Evolutionary conservation across 2,113 vertebrate species (phyloP).

Genomic region (Macquaria ambigua): DNA sequence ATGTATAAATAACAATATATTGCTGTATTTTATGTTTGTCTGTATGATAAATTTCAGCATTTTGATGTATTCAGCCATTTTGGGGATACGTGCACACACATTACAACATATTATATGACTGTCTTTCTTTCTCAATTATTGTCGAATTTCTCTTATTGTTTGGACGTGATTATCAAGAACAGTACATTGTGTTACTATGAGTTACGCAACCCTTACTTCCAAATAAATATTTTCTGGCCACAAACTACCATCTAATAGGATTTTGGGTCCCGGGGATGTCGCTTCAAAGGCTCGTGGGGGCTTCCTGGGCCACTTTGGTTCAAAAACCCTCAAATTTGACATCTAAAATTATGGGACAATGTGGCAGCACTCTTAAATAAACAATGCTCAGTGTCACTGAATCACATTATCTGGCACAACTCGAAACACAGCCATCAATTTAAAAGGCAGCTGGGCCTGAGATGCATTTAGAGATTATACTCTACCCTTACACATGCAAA

Average conservation of each 20-base stretch:
- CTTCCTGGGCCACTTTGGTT: not conserved
- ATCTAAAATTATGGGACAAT: not conserved
- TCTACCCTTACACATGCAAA: not conserved
- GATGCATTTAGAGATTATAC: slow-evolving; percentile 2
- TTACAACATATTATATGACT: not conserved
- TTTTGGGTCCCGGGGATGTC: not conserved
- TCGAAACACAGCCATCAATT: not conserved
- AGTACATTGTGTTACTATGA: not conserved
- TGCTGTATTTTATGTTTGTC: not conserved
- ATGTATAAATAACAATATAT: not conserved
- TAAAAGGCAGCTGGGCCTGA: not conserved
- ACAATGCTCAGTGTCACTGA: not conserved
- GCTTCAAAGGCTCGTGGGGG: not conserved
- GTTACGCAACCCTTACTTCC: not conserved
- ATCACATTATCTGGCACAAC: not conserved
- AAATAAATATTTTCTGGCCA: not conserved
- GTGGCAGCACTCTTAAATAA: too few relatives aligned
- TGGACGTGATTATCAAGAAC: not conserved
- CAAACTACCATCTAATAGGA: too few relatives aligned
- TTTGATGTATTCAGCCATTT: not conserved
- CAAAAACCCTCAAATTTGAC: not conserved
- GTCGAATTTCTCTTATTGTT: not conserved
- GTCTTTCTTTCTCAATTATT: not conserved
- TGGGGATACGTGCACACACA: not conserved
- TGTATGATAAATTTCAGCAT: too few relatives aligned